Conservation (phyloP, 1,140 invertebrate genomes). For the Sinonovacula constricta region DNA sequence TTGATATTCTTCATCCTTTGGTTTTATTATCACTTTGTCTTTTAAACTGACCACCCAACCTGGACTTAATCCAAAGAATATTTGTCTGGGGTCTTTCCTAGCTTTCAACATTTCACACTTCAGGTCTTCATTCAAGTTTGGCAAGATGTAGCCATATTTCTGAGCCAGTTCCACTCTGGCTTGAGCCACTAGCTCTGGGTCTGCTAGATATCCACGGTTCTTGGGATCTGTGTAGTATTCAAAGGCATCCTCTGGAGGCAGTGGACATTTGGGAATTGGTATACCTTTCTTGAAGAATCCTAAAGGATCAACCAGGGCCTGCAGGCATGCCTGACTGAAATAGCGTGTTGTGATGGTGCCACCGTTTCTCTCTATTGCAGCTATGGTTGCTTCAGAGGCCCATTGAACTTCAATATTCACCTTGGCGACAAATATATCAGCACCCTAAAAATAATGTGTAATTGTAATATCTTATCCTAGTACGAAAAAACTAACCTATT, state of each 20-base stretch:
- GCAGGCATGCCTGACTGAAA: constrained; percentile 90
- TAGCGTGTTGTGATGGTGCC: constrained; percentile 96
- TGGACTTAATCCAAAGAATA: constrained; percentile 95
- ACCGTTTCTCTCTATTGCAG: constrained; percentile 96
- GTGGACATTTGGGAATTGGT: constrained; percentile 93
- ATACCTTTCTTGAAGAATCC: constrained; percentile 89
- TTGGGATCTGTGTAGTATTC: constrained; percentile 93
- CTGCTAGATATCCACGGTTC: constrained; percentile 94
- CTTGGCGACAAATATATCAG: constrained; percentile 92
- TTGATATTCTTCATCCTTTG: constrained; percentile 86
- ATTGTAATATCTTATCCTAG: no score
- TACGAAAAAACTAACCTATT: no score
- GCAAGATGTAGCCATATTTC: constrained; percentile 95
- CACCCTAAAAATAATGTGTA: constrained; percentile 85
- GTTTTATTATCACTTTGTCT: constrained; percentile 93
- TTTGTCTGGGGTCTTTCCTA: constrained; percentile 95
- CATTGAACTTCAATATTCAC: constrained; percentile 99
- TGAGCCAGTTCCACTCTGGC: constrained; percentile 89
- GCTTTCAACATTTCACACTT: constrained; percentile 84
- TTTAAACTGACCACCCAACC: constrained; percentile 96
- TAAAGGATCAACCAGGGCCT: constrained; percentile 86
- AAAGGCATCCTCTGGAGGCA: constrained; percentile 92
- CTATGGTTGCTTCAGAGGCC: constrained; percentile 94
- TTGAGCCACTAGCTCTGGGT: constrained; percentile 92
- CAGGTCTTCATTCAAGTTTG: constrained; percentile 78